Base-by-base conservation (phyloP, 2,888 invertebrate species). In the Parnassius mnemosyne region DNA sequence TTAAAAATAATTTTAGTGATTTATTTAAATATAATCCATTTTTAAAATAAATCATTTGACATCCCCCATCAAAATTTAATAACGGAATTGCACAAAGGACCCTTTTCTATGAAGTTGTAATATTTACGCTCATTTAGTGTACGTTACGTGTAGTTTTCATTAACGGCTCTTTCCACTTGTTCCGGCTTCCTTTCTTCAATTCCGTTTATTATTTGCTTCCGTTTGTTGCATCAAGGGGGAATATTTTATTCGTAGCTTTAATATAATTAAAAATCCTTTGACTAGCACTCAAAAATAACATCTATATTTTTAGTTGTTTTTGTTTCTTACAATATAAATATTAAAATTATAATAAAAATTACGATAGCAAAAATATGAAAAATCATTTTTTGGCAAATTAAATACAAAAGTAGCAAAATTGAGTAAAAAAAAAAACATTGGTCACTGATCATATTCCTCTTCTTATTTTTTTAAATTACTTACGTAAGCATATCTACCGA, bases 111-210 rank as follows among this genome's bases (percentile, higher is more conserved):
- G 62, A 49, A 25, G 57, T 57, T 53, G 57, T 47, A 34, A 62
- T 61, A 47, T 57, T 58, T 44, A 43, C 54, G 43, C 49, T 63
- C 62, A 58, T 54, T 57, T 54, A 41, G 53, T 11, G 58, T 46
- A 54, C 50, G 46, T 58, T 63, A 58, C 53, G 58, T 58, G 62
- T 43, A 58, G 62, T 63, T 63, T 63, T 63, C 62, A 62, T 62
- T 58, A 62, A 53, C 34, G 53, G 47, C 54, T 43, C 53, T 49
- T 42, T 50, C 58, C 58, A 41, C 58, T 54, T 50, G 44, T 63
- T 63, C 58, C 62, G 62, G 62, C 42, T 54, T 63, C 62, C 58
- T 63, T 58, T 58, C 58, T 63, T 54, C 58, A 54, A 54, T 63
- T 63, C 53, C 49, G 49, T 63, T 54, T 58, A 58, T 58, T 63